Percentiles rank a stretch among this genome's conserved stretches.
Conservation (phyloP, 1,140 invertebrate genomes). For the Trachymyrmex cornetzi region DNA sequence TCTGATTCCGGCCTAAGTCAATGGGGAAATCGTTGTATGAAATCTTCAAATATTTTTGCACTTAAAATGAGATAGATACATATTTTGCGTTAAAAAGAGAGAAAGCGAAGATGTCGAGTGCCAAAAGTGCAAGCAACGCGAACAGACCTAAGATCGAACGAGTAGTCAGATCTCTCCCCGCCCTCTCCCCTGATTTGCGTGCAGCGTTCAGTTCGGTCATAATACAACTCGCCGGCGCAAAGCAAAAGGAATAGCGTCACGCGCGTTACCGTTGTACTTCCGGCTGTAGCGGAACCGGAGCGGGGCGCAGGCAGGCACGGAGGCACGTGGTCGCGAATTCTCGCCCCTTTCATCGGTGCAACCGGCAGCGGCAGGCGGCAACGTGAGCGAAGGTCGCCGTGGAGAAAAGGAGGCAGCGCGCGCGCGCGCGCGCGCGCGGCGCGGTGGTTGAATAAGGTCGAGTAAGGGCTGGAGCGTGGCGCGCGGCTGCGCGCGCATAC, state of each 20-base stretch:
- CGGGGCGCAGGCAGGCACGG: conserved; percentile 31
- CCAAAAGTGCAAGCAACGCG: no score
- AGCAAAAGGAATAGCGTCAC: conserved; percentile 49
- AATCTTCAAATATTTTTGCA: no score
- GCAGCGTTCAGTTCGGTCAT: neutral
- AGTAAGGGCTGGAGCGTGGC: conserved; percentile 63
- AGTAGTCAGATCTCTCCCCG: neutral
- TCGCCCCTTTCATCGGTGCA: conserved; percentile 33
- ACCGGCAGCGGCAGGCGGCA: no score
- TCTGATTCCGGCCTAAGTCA: no score
- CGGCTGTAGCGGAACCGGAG: conserved; percentile 42
- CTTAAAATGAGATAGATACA: no score
- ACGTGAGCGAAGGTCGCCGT: conserved; percentile 18
- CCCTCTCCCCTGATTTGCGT: neutral
- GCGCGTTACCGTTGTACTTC: conserved; percentile 76
- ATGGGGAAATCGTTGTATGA: no score
- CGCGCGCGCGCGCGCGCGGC: neutral
- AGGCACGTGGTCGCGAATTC: conserved; percentile 72
- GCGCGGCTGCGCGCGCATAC: conserved; percentile 79
- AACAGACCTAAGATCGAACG: no score
- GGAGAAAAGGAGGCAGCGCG: conserved; percentile 50
- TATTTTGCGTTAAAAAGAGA: no score
- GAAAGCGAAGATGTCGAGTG: no score
- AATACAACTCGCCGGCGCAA: neutral
- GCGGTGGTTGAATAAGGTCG: conserved; percentile 60